Evolutionary conservation across 2,888 invertebrate species (phyloP).

Genomic region (Quadriops clusia): DNA sequence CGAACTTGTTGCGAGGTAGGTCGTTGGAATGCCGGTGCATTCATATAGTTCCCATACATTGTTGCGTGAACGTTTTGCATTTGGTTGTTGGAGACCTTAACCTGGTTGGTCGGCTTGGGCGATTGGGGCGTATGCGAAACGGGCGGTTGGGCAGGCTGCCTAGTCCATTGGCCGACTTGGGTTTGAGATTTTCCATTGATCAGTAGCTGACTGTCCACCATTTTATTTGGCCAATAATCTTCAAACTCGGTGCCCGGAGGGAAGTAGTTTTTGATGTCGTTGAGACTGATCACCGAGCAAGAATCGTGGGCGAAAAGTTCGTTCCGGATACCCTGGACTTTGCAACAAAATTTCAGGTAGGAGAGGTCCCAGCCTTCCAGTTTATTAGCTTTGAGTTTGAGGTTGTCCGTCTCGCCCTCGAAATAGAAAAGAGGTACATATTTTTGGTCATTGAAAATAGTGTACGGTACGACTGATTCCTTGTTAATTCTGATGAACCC

Average conservation of each 20-base stretch:
- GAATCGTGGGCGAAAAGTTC: slow-evolving; percentile 85
- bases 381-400: slow-evolving; percentile 76
- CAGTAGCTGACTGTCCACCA: slow-evolving; percentile 68
- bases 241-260: slow-evolving; percentile 83
- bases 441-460: slow-evolving; percentile 69
- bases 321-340: slow-evolving; percentile 84
- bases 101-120: slow-evolving; percentile 30
- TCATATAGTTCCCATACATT: slow-evolving; percentile 36
- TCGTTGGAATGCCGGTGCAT: slow-evolving; percentile 36
- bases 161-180: slow-evolving; percentile 59
- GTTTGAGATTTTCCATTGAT: slow-evolving; percentile 48
- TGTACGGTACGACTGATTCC: slow-evolving; percentile 87
- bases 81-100: slow-evolving; percentile 11
- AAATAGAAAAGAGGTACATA: slow-evolving; percentile 87
- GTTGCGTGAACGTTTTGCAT: slow-evolving; percentile 27
- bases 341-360: slow-evolving; percentile 88
- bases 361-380: slow-evolving; percentile 86
- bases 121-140: slow-evolving; percentile 44
- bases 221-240: slow-evolving; percentile 87
- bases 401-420: slow-evolving; percentile 84
- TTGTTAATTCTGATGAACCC: slow-evolving; percentile 87
- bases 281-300: slow-evolving; percentile 80
- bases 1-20: slow-evolving; percentile 18
- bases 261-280: slow-evolving; percentile 83
- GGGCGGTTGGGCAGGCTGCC: slow-evolving; percentile 64